Percentiles rank a stretch among this genome's conserved stretches.
phyloP scores from a whole-genome alignment of 2,113 vertebrate genomes.

The Elgaria multicarinata region DNA sequence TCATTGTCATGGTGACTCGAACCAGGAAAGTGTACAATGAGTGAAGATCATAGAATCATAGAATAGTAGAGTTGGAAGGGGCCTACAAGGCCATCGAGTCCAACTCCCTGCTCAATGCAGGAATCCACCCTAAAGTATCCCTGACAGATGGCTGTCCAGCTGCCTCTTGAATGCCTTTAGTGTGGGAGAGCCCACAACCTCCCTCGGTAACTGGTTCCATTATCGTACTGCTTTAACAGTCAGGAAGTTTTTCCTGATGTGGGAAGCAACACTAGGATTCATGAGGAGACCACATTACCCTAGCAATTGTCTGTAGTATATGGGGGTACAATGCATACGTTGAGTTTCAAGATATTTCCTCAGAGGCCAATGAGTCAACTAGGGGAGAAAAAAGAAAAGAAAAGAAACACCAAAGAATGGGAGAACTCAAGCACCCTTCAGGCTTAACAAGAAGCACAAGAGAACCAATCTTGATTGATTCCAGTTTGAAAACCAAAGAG shows the following conservation, averaged over 20 bases:
- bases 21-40: background rate
- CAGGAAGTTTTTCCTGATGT: no score
- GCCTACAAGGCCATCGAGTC: no score
- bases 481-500: background rate
- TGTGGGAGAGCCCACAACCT: no score
- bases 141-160: no score
- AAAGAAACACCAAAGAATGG: accelerated
- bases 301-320: background rate
- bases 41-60: no score
- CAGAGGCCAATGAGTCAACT: background rate
- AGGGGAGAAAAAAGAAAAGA: slow-evolving; percentile 11
- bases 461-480: background rate
- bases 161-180: no score
- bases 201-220: no score
- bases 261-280: background rate
- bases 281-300: background rate
- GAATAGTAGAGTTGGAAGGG: no score
- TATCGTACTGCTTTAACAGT: no score
- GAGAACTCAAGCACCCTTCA: background rate
- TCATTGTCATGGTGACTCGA: background rate
- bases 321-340: background rate
- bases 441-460: background rate
- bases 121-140: no score
- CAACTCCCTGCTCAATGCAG: no score
- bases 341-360: background rate